phyloP scores from a whole-genome alignment of 53 echinoderm and acorn worm genomes.

The Astropecten irregularis region DNA sequence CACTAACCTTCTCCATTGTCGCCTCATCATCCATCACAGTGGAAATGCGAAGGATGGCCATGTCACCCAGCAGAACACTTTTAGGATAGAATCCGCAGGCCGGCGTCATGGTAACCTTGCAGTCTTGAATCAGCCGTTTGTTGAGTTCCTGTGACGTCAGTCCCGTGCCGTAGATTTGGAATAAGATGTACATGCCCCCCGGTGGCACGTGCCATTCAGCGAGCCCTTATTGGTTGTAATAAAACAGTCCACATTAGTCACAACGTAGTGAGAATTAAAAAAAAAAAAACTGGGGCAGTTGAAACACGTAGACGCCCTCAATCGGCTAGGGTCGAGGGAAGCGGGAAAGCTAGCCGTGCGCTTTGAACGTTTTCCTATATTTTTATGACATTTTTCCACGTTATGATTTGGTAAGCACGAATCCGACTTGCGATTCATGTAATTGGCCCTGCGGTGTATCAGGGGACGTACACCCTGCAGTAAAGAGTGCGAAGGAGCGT shows the following conservation, averaged over 20 bases:
- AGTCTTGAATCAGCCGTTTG: neutral
- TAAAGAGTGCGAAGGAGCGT: no score
- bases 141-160: constrained; percentile 7
- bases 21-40: neutral
- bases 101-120: neutral
- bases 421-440: no score
- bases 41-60: constrained; percentile 1
- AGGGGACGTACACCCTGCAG: no score
- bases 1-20: constrained; percentile 1
- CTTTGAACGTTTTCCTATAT: no score
- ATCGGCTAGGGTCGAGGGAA: no score
- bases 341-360: no score
- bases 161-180: constrained; percentile 23
- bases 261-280: neutral
- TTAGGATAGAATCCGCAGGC: constrained; percentile 4
- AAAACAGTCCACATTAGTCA: no score
- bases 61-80: neutral
- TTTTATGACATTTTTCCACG: no score
- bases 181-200: constrained; percentile 65
- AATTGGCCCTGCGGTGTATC: no score
- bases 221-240: constrained; percentile 51
- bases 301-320: no score
- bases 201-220: constrained; percentile 78
- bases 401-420: no score
- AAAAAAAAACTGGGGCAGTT: neutral